Evolutionary conservation across 2,113 vertebrate species (phyloP), one percentile per base, ranked within the genome.

Genomic region (Neomonachus schauinslandi): DNA sequence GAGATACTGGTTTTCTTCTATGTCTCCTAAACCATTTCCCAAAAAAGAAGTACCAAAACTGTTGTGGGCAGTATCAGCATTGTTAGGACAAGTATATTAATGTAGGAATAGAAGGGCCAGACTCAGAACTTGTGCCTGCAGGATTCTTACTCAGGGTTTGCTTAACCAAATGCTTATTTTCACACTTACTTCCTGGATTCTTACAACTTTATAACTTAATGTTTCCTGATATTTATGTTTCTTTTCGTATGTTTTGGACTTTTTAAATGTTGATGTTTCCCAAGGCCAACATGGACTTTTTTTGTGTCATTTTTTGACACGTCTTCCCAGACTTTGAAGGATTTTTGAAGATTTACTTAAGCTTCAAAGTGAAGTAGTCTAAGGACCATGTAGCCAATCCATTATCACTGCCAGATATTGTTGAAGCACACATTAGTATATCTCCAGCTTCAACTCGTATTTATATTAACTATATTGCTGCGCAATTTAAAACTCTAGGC

Each of bases 281-380:
- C 82, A 76, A 83, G 22, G 28, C 59, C 42, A 71, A 21, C 21
- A 5, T 57, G 53, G 42, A 63, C 46, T 36, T 36, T 51, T 84
- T 55, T 55, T 61, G 5, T 72, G 61, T 97, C 24, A 46, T 88
- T 96, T 95, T 95, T n/a, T 80, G 94, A 90, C 33, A 11, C 57
- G 2, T 76, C 65, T 93, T 92, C 26, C 26, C 13, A 28, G 18
- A 22, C 67, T 86, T 88, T 79, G n/a, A 86, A 82, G 51, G 22
- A 4, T 51, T 90, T 87, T 96, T 86, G 63, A 24, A n/a, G 61
- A 61, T 92, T 84, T 95, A 57, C 80, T 71, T 69, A 76, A 76
- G 51, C 36, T 93, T 85, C 36, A 90, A 80, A 89, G 63, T 36
- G 61, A 72, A 84, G 12, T 53, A 5, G 7, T 84, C n/a, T 72